Evolutionary conservation across 2,113 vertebrate species (phyloP).

Genomic region (Osmerus mordax): DNA sequence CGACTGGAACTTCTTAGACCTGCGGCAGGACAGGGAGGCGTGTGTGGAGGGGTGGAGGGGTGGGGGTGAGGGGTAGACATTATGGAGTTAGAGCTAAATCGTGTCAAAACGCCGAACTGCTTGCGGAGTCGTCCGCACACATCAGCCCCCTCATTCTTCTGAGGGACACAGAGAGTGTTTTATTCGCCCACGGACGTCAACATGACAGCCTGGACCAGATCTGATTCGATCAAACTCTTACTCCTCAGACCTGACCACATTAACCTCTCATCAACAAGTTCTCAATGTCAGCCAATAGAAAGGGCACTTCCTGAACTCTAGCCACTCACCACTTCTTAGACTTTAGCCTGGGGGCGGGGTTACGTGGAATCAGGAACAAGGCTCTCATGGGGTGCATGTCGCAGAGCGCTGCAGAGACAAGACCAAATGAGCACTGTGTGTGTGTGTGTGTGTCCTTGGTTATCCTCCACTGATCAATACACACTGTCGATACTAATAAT

Average conservation of each 20-base stretch:
- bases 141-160: too few species aligned
- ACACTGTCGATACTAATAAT: conserved; percentile 28
- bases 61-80: too few species aligned
- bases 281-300: not conserved
- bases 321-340: conserved; percentile 94
- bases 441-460: not conserved
- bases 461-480: conserved; percentile 20
- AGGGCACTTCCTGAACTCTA: not conserved
- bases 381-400: conserved; percentile 99
- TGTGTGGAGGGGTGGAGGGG: too few species aligned
- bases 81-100: too few species aligned
- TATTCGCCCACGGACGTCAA: too few species aligned
- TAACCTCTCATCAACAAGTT: too few species aligned
- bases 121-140: too few species aligned
- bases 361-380: conserved; percentile 95
- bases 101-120: too few species aligned
- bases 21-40: conserved; percentile 46
- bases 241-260: too few species aligned
- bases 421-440: not conserved
- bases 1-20: conserved; percentile 95
- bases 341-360: conserved; percentile 90
- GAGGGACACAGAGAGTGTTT: too few species aligned
- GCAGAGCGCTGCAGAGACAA: conserved; percentile 82
- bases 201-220: too few species aligned
- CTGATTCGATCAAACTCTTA: too few species aligned